A percentile compares a stretch with the other conserved stretches of the same genome.
Conservation (phyloP, 2,888 invertebrate genomes). For the Dryococelus australis region DNA sequence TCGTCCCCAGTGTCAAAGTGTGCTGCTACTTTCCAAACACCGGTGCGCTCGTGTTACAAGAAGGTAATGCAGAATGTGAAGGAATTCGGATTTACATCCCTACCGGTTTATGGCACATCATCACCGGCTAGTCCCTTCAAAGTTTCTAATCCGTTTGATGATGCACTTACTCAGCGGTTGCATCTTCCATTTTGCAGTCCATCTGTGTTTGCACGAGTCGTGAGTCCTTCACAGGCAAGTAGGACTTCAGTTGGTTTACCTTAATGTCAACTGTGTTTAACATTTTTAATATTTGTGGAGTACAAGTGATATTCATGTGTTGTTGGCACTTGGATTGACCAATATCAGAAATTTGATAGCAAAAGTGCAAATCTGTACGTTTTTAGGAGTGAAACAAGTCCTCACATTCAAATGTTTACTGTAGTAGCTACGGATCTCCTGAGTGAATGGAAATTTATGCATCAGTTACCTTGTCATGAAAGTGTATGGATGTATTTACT, state of each 20-base stretch:
- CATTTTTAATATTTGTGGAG: no score
- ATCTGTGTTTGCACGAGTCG: neutral
- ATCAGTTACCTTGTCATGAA: no score
- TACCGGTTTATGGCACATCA: neutral
- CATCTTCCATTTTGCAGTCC: neutral
- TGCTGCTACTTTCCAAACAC: neutral
- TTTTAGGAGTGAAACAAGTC: no score
- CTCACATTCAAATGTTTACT: no score
- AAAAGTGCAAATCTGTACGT: no score
- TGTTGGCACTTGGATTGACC: no score
- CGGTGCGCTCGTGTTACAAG: neutral
- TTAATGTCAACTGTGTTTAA: no score
- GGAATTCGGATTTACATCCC: neutral
- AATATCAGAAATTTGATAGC: no score
- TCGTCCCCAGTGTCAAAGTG: neutral
- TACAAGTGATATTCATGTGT: no score
- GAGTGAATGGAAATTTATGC: no score
- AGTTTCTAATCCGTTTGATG: neutral
- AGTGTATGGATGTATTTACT: no score
- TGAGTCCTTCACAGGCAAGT: neutral
- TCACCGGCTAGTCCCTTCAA: neutral
- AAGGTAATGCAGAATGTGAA: neutral
- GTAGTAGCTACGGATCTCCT: no score
- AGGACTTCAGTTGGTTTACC: neutral
- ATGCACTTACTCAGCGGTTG: neutral